Evolutionary conservation across 2,888 invertebrate species (phyloP).

Genomic region (Dione vanillae): DNA sequence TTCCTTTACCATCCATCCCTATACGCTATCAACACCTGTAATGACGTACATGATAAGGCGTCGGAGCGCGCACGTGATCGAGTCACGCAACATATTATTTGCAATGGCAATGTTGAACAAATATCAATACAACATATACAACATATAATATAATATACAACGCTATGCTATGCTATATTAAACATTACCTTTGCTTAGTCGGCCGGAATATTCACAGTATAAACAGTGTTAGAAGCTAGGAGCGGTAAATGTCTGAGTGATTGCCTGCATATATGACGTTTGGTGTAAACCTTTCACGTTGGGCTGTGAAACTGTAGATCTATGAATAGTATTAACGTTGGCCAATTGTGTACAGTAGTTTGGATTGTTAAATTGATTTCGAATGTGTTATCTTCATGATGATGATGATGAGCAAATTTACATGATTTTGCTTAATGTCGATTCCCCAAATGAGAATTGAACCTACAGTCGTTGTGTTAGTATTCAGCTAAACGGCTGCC

Average conservation of each 20-base stretch:
- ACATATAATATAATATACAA: slow-evolving; percentile 48
- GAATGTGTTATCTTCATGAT: neutral
- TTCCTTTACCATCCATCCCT: neutral
- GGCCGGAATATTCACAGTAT: slow-evolving; percentile 51
- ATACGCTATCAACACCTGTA: slow-evolving; percentile 23
- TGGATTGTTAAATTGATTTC: neutral
- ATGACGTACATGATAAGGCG: slow-evolving; percentile 38
- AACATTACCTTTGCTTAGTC: slow-evolving; percentile 61
- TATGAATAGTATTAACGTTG: slow-evolving; percentile 32
- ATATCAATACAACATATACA: slow-evolving; percentile 45
- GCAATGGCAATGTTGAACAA: slow-evolving; percentile 50
- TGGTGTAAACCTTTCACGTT: slow-evolving; percentile 32
- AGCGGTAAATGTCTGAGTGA: slow-evolving; percentile 69
- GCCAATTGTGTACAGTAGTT: neutral
- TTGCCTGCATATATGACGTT: slow-evolving; percentile 54
- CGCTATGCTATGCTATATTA: slow-evolving; percentile 42
- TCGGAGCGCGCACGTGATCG: slow-evolving; percentile 40
- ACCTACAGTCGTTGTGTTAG: too few relatives aligned
- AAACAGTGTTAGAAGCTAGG: slow-evolving; percentile 55
- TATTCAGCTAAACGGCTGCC: too few relatives aligned
- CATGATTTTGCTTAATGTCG: too few relatives aligned
- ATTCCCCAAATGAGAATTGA: too few relatives aligned
- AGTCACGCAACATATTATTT: slow-evolving; percentile 48
- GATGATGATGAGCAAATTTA: too few relatives aligned
- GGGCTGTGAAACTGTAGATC: slow-evolving; percentile 13